These are phyloP conservation scores for Mallotus villosus DNA, from an alignment of 2,797 vertebrate species.

Conservation along the genomic window DNA sequence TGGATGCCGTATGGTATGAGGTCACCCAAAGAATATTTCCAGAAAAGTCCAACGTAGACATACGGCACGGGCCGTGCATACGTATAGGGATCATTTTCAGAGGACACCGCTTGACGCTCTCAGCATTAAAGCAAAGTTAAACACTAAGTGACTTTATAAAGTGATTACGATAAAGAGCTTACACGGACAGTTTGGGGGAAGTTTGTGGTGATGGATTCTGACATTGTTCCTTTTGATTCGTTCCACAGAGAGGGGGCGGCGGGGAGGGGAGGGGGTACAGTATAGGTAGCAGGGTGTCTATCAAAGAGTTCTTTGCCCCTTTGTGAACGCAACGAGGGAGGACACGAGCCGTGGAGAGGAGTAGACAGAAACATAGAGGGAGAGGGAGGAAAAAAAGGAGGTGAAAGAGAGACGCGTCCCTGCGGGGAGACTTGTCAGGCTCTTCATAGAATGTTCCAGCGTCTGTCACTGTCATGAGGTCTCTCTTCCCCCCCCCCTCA, in stretches of 20 bases:
- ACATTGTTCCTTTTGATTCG: background rate
- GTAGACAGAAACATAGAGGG: background rate
- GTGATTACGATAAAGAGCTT: background rate
- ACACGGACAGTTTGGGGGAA: background rate
- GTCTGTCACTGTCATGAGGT: background rate
- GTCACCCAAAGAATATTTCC: too few relatives aligned
- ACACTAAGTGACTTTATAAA: background rate
- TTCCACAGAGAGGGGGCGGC: too few relatives aligned
- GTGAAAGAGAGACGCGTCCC: background rate
- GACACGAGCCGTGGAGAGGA: background rate
- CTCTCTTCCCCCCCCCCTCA: background rate
- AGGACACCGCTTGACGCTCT: slow-evolving; percentile 1
- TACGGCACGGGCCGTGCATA: too few relatives aligned
- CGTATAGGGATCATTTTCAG: background rate
- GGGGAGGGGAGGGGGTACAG: too few relatives aligned
- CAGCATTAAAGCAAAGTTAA: slow-evolving; percentile 9
- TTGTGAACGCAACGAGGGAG: background rate
- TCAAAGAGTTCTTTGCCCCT: background rate
- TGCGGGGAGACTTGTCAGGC: slow-evolving; percentile 6
- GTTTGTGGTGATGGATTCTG: background rate
- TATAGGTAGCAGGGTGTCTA: too few relatives aligned
- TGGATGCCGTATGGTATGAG: slow-evolving; percentile 14
- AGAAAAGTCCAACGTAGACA: too few relatives aligned
- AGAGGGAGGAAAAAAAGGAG: background rate
- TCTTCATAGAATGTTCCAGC: background rate